Base-by-base conservation (phyloP, 2,888 invertebrate species). In the Colletes collaris region DNA sequence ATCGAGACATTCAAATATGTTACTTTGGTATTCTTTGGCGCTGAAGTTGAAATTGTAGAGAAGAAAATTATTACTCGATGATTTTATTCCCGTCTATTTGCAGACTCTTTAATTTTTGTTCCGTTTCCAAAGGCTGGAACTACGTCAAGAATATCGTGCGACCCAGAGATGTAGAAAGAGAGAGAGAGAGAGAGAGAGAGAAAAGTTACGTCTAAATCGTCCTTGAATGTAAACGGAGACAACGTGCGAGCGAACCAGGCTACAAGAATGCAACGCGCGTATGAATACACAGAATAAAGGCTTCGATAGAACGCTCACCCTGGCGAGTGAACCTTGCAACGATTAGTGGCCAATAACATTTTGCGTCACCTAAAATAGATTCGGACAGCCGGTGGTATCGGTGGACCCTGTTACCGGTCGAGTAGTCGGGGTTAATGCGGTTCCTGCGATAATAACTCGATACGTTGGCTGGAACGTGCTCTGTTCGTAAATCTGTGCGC, bases 181-280 rank as follows among this genome's bases (percentile, higher is more conserved):
- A 58, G 35, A 46, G 52, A 46, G 10, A 40, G 46, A 52, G 40
- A 60, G 60, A 52, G 53, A 50, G 49, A 11, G 68, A 53, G 55
- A 7, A 50, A 44, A 27, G 55, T 75, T 84, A 74, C 72, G 68
- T 79, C 68, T 46, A 62, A 37, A 64, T 72, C 71, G 83, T 85
- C 85, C 85, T 83, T 85, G 81, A 76, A 79, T 56, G 62, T 73
- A 82, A 85, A 60, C 73, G 76, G 67, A 79, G 79, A 73, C 80
- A 78, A 76, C n/a, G 52, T 53, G 56, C 53, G 50, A 58, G 27
- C 69, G 52, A 64, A 60, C 53, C 55, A 62, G 40, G 40, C 40
- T 53, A 56, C 56, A 78, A 80, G 82, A 80, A 84, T 80, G 75
- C 37, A 63, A 59, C 50, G 46, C 66, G 44, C 52, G 46, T 35